Base-by-base conservation (phyloP, 1,140 invertebrate genomes). In the Lutraria rhynchaena region DNA sequence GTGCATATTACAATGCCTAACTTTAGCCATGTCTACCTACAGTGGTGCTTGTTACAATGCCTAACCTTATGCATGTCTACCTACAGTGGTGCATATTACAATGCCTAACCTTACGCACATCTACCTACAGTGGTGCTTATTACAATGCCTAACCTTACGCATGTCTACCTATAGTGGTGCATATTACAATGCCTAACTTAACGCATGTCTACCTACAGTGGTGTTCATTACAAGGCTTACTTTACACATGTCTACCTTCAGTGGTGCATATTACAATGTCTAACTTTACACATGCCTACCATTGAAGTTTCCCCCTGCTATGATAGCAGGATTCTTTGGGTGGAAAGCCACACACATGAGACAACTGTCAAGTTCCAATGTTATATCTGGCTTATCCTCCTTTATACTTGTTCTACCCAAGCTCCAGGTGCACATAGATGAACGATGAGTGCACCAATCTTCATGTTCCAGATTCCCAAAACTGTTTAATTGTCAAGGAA, bases 381-480 rank as follows among this genome's bases (percentile, higher is more conserved):
- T 83, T 27, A 86, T 89, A 65, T 92, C 90, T 22, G 92, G 91
- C 83, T 92, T 92, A 69, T 91, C 89, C n/a, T 87, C 83, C 67
- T 92, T 86, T 19, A 93, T 75, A 33, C 82, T 86, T 9, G 86
- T 65, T 41, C 90, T 78, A 70, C 92, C 91, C 44, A 93, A 55
- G 80, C 92, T 93, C 92, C 92, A 93, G 0, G 91, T 92, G 61
- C 89, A 91, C 3, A 93, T 61, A 1, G 86, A 81, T 22, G 91
- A 86, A 60, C 87, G 89, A 77, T 93, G 92, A 29, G 89, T 92
- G 82, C 92, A 93, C 89, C 91, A 91, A 67, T 92, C 90, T 61
- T 92, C 92, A 83, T 93, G 92, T 67, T 92, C 91, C 86, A 84
- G 88, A 44, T 91, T 83, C 27, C 92, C 92, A 87, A 86, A 92